Conservation (phyloP, 1,140 invertebrate species). For the Venustaconcha ellipsiformis region DNA sequence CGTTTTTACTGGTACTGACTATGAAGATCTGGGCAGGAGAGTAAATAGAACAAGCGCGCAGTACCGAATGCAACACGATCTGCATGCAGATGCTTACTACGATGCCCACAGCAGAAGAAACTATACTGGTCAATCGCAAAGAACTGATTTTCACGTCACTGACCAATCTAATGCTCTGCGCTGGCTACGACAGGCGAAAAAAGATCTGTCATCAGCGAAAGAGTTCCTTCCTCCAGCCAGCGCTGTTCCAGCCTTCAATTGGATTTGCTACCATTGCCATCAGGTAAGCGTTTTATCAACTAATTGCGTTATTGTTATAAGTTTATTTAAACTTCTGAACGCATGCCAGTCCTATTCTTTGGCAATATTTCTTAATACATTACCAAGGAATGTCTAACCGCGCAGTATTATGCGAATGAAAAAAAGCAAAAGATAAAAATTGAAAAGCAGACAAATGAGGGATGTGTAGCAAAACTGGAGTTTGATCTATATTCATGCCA, state of each 20-base stretch:
- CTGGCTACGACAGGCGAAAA: constrained; percentile 47
- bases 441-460: too few relatives aligned
- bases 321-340: too few relatives aligned
- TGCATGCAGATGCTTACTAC: neutral
- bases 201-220: constrained; percentile 38
- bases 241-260: constrained; percentile 32
- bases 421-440: too few relatives aligned
- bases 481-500: too few relatives aligned
- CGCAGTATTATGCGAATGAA: too few relatives aligned
- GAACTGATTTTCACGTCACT: neutral
- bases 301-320: neutral
- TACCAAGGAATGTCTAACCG: too few relatives aligned
- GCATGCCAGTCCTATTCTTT: too few relatives aligned
- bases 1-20: neutral
- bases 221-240: constrained; percentile 5
- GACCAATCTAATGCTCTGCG: constrained; percentile 26
- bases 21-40: neutral
- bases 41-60: constrained; percentile 2
- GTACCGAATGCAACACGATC: constrained; percentile 2
- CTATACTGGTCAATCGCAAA: constrained; percentile 5
- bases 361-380: too few relatives aligned
- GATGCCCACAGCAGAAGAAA: neutral
- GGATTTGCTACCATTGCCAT: constrained; percentile 50
- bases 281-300: constrained; percentile 35
- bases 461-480: too few relatives aligned